Evolutionary conservation across 2,888 invertebrate species (phyloP), one percentile per base, ranked within the genome.

Genomic region (Bombylius discolor): DNA sequence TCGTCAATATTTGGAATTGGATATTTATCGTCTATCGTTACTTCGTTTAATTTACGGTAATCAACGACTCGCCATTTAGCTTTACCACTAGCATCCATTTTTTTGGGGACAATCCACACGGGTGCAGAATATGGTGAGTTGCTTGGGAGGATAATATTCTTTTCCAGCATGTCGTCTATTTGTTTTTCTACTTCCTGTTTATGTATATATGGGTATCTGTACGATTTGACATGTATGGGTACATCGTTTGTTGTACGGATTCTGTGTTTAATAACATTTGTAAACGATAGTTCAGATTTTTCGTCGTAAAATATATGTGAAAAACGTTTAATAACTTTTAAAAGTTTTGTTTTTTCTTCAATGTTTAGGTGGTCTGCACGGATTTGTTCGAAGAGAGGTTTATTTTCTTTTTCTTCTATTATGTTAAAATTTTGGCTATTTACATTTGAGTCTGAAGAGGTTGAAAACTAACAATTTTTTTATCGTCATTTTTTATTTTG

Each of bases 1-100:
- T 63, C 64, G 34, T 34, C 58, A 9, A 67, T 62, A 50, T 63
- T 58, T 8, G 61, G 62, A 5, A 62, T 52, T n/a, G 63, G 64
- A 52, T 62, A 65, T 42, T 51, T 57, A 52, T 65, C 65, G n/a
- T 59, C 60, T 3, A 64, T 59, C 0, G 64, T 64, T 51, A 59
- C 56, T 23, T 62, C 55, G 31, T 62, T 63, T 11, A 60, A 33
- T 47, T 47, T 53, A 11, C 53, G 23, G 5, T 53, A 53, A 23
- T 47, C 53, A 5, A 56, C 52, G n/a, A 58, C 46, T 36, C 55
- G 49, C 53, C 58, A 58, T 32, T 55, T 52, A 7, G 42, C 31
- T 23, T 47, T 34, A 12, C 55, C 58, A n/a, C 39, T 51, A 13
- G 52, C 47, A 39, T 55, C 52, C 32, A 46, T 23, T 33, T 52